These are phyloP conservation scores for Polydrusus tereticollis DNA, from an alignment of 2,888 invertebrate genomes.

Conservation along the genomic window DNA sequence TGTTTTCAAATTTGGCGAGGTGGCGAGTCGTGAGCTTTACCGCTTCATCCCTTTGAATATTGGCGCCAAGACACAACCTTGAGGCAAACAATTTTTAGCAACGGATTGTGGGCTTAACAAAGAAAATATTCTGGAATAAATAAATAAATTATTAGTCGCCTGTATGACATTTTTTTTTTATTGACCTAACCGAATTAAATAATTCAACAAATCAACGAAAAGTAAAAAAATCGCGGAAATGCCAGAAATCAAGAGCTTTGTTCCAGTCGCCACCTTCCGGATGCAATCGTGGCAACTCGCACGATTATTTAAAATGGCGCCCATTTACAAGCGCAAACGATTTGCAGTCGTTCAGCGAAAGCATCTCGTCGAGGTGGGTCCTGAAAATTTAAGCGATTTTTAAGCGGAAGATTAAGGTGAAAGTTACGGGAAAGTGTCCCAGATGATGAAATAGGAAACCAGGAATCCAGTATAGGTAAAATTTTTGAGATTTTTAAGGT, in stretches of 20 bases:
- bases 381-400: slow-evolving; percentile 41
- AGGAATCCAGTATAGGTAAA: slow-evolving; percentile 54
- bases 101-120: neutral
- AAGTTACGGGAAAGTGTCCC: slow-evolving; percentile 42
- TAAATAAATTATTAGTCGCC: neutral
- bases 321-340: slow-evolving; percentile 32
- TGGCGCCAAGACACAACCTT: neutral
- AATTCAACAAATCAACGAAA: slow-evolving; percentile 20
- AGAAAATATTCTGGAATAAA: neutral
- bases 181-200: slow-evolving; percentile 5
- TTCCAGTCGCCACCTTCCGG: slow-evolving; percentile 24
- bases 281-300: slow-evolving; percentile 24
- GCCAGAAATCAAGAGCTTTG: slow-evolving; percentile 11
- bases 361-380: slow-evolving; percentile 24
- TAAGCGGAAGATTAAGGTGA: slow-evolving; percentile 51
- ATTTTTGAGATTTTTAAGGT: slow-evolving; percentile 55
- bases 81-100: neutral
- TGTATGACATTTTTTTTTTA: neutral
- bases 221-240: slow-evolving; percentile 7
- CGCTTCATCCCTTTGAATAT: neutral
- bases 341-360: slow-evolving; percentile 41
- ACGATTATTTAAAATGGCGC: slow-evolving; percentile 38
- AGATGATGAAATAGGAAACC: slow-evolving; percentile 47
- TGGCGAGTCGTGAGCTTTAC: too few relatives aligned
- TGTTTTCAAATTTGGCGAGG: too few relatives aligned